Evolutionary conservation across 2,888 invertebrate genomes (phyloP).

Genomic region (Ormia ochracea): DNA sequence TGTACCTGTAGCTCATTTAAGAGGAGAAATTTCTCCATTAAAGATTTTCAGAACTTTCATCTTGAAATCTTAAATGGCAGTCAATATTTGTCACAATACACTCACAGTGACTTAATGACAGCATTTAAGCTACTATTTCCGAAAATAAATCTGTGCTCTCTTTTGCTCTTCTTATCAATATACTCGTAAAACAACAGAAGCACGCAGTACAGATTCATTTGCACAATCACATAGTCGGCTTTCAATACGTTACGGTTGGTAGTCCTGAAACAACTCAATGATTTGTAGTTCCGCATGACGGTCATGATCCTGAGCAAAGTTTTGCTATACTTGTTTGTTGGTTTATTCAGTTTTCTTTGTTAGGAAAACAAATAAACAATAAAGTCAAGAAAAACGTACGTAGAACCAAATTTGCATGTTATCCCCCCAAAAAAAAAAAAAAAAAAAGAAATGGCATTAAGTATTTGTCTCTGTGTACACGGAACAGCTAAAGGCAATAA

Average conservation of each 20-base stretch:
- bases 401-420: constrained; percentile 60
- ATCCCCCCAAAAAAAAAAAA: constrained; percentile 49
- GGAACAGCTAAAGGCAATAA: constrained; percentile 15
- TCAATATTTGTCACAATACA: neutral
- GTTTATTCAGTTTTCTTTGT: constrained; percentile 36
- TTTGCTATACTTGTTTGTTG: constrained; percentile 9
- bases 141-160: neutral
- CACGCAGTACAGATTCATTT: neutral
- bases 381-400: neutral
- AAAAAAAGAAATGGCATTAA: constrained; percentile 49
- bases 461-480: constrained; percentile 4
- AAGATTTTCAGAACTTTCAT: no score
- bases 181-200: constrained; percentile 64
- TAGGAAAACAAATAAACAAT: neutral
- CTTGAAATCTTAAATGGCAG: neutral
- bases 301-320: constrained; percentile 50
- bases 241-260: constrained; percentile 34
- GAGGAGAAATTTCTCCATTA: no score
- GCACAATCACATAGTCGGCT: constrained; percentile 52
- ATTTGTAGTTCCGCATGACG: constrained; percentile 58
- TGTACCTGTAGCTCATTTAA: no score
- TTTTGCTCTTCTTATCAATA: constrained; percentile 26
- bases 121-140: neutral
- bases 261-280: constrained; percentile 53
- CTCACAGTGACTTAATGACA: neutral